Conservation (phyloP, 35 echinoderm and acorn worm genomes). For the Eucidaris tribuloides region DNA sequence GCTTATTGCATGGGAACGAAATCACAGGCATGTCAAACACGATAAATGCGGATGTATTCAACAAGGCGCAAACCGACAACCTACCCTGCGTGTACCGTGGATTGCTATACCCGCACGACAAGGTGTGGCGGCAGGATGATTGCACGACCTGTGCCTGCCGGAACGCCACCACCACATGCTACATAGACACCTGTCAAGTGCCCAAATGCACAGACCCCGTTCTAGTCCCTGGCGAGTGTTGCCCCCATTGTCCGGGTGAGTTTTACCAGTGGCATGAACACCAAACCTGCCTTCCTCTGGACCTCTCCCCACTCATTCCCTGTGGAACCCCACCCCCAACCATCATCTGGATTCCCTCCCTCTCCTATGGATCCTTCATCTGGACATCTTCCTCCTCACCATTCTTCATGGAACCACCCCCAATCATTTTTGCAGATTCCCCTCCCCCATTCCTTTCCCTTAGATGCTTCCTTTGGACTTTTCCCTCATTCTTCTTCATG, state of each 20-base stretch:
- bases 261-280: too few relatives aligned
- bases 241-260: conserved; percentile 68
- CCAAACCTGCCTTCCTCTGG: too few relatives aligned
- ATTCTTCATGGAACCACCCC: background rate
- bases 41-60: conserved; percentile 9
- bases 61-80: conserved; percentile 24
- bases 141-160: conserved; percentile 60
- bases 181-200: conserved; percentile 51
- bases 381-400: background rate
- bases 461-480: background rate
- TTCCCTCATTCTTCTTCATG: background rate
- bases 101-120: conserved; percentile 29
- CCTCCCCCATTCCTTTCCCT: too few relatives aligned
- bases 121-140: conserved; percentile 43
- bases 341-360: background rate
- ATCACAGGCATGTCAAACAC: conserved; percentile 12
- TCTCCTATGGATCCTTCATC: background rate
- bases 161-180: conserved; percentile 59
- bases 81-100: conserved; percentile 60
- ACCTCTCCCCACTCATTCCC: background rate
- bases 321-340: background rate
- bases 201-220: conserved; percentile 49
- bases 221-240: conserved; percentile 54
- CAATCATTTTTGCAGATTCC: too few relatives aligned
- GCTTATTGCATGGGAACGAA: conserved; percentile 5